phyloP scores from a whole-genome alignment of 2,797 vertebrate genomes.

The Trachops cirrhosus region DNA sequence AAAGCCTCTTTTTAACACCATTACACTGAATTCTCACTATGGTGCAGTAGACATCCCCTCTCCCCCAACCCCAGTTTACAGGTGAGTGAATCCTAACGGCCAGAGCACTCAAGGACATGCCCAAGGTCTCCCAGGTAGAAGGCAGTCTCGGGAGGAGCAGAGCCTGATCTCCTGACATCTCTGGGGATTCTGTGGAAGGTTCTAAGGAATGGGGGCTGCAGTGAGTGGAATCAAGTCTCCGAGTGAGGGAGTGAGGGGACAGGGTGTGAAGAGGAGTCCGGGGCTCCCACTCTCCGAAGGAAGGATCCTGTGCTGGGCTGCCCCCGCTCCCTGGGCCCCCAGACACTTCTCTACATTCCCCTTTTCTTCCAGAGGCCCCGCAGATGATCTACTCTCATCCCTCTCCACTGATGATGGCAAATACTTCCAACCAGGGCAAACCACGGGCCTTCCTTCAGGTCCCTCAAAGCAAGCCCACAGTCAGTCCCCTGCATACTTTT shows the following conservation, averaged over 20 bases:
- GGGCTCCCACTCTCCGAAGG: background rate
- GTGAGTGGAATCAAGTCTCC: background rate
- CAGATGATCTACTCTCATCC: background rate
- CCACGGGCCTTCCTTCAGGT: background rate
- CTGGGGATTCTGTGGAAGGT: background rate
- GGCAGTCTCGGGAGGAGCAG: background rate
- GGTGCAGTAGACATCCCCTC: background rate
- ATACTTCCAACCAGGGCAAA: background rate
- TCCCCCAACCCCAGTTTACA: background rate
- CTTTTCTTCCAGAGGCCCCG: background rate
- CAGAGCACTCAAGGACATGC: background rate
- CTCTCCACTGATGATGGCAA: background rate
- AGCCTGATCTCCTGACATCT: background rate
- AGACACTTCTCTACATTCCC: background rate
- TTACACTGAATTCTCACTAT: background rate
- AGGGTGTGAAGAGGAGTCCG: background rate
- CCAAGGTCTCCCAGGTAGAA: background rate
- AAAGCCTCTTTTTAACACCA: background rate
- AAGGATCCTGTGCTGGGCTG: background rate
- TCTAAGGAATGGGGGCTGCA: background rate
- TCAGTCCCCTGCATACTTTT: background rate
- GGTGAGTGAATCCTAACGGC: background rate
- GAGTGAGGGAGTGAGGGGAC: background rate
- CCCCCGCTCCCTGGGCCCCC: rapidly evolving
- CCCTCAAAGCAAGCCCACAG: background rate